phyloP scores from a whole-genome alignment of 2,113 vertebrate genomes.

The Muntiacus reevesi region DNA sequence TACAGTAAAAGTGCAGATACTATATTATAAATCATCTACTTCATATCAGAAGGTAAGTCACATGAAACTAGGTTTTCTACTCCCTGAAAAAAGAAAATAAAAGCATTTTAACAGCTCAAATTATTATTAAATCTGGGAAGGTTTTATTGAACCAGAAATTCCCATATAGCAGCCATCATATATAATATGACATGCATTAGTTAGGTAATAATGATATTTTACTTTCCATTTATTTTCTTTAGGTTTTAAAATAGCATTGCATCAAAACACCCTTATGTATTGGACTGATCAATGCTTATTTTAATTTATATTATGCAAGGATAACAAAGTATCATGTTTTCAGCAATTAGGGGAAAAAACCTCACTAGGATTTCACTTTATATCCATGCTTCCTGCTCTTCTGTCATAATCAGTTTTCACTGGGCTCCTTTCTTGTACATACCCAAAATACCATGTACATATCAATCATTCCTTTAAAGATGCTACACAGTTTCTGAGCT shows the following conservation, averaged over 20 bases:
- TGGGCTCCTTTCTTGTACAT: too few species aligned
- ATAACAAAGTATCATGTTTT: too few species aligned
- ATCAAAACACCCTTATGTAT: slow-evolving; percentile 55
- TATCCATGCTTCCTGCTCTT: too few species aligned
- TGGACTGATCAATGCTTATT: slow-evolving; percentile 46
- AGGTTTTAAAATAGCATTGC: slow-evolving; percentile 54
- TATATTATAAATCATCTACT: neutral
- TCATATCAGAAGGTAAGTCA: neutral
- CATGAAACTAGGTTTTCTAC: neutral
- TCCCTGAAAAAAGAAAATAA: neutral
- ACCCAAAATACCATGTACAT: too few species aligned
- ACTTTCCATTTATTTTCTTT: slow-evolving; percentile 63
- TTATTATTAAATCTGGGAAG: neutral
- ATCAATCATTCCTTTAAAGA: too few species aligned
- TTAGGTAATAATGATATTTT: slow-evolving; percentile 66
- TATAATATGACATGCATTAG: slow-evolving; percentile 66
- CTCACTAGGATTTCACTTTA: too few species aligned
- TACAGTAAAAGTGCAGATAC: neutral
- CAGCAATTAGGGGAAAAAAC: too few species aligned
- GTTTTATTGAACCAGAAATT: slow-evolving; percentile 65
- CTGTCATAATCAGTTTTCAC: too few species aligned
- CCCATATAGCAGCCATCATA: slow-evolving; percentile 8
- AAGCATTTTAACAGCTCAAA: too few species aligned
- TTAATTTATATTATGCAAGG: too few species aligned
- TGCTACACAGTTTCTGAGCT: too few species aligned